Evolutionary conservation across 2,797 vertebrate genomes (phyloP).

Genomic region (Acrossocheilus fasciatus): DNA sequence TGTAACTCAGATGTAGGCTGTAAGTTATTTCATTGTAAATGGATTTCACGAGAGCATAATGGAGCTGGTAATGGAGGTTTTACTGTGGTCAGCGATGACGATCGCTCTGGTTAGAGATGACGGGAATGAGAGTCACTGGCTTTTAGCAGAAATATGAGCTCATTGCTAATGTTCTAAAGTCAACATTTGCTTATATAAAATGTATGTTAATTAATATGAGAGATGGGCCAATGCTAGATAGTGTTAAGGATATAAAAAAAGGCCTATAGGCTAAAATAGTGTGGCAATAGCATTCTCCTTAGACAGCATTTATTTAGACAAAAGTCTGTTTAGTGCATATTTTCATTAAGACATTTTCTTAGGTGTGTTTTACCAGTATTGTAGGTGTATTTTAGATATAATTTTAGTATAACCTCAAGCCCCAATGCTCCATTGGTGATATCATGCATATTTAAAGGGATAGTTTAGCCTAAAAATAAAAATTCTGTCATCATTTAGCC

Average conservation of each 20-base stretch:
- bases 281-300: neutral
- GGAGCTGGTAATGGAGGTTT: slow-evolving; percentile 56
- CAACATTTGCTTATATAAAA: slow-evolving; percentile 36
- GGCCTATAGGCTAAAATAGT: neutral
- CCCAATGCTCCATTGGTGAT: neutral
- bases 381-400: neutral
- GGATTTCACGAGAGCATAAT: slow-evolving; percentile 59
- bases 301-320: neutral
- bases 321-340: neutral
- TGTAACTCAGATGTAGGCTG: slow-evolving; percentile 33
- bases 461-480: neutral
- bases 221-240: neutral
- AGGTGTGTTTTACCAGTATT: neutral
- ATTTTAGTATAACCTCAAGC: neutral
- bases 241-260: neutral
- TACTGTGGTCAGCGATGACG: slow-evolving; percentile 54
- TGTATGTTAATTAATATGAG: slow-evolving; percentile 6
- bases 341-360: neutral
- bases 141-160: slow-evolving; percentile 69
- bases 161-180: slow-evolving; percentile 22
- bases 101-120: slow-evolving; percentile 33
- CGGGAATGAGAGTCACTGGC: slow-evolving; percentile 58
- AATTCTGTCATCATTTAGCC: neutral
- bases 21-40: slow-evolving; percentile 48
- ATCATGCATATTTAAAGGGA: neutral